Percentiles rank a stretch among this genome's conserved stretches.
These are phyloP conservation scores for Rallus crepitans DNA, from an alignment of 2,797 vertebrate species.

Conservation along the genomic window DNA sequence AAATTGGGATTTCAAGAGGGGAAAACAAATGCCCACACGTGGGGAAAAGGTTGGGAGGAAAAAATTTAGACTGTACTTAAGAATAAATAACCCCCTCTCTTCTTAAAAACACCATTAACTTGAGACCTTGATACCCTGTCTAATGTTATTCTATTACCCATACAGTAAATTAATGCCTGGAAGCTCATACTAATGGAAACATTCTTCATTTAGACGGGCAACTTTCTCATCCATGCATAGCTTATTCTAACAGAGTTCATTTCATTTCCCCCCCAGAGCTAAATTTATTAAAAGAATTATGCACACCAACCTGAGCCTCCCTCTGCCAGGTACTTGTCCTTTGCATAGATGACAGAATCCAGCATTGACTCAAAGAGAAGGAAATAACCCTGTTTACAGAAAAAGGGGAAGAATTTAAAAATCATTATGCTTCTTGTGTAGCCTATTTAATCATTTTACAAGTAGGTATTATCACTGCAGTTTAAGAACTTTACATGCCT, in stretches of 20 bases:
- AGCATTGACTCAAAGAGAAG: constrained; percentile 98
- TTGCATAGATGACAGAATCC: constrained; percentile 94
- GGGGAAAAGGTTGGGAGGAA: background rate
- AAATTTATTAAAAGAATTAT: constrained; percentile 64
- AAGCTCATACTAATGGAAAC: constrained; percentile 72
- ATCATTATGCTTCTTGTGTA: background rate
- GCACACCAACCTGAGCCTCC: constrained; percentile 89
- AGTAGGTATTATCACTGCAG: background rate
- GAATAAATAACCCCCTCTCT: constrained; percentile 13
- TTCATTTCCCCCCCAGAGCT: constrained; percentile 47
- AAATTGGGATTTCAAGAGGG: background rate
- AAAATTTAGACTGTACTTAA: background rate
- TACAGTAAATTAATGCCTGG: constrained; percentile 70
- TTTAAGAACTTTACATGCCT: background rate
- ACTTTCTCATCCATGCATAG: constrained; percentile 73
- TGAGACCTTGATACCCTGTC: constrained; percentile 23
- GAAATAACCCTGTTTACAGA: constrained; percentile 90
- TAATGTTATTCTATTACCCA: constrained; percentile 49
- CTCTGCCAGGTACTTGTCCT: constrained; percentile 89
- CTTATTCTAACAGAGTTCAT: constrained; percentile 63
- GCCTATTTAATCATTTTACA: background rate
- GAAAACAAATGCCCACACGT: background rate
- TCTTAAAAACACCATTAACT: constrained; percentile 62
- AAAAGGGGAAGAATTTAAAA: background rate
- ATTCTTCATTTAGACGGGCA: constrained; percentile 76